These are phyloP conservation scores for Hypolimnas misippus DNA, from an alignment of 2,888 invertebrate genomes.

Conservation along the genomic window DNA sequence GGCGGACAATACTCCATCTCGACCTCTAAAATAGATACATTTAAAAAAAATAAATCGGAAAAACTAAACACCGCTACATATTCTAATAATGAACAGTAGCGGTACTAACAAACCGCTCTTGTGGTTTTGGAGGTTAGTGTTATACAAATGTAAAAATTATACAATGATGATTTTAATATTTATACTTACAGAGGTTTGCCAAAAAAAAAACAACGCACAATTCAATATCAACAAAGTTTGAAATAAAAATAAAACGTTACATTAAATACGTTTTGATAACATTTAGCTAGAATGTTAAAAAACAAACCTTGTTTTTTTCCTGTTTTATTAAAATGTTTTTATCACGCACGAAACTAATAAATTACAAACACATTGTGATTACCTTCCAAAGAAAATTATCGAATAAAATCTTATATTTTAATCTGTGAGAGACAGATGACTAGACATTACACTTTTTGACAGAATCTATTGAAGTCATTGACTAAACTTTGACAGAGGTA, in stretches of 20 bases:
- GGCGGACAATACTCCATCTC: constrained; percentile 91
- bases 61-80: background rate
- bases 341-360: constrained; percentile 45
- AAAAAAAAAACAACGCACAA: constrained; percentile 28
- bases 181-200: constrained; percentile 27
- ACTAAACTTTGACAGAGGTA: too few species aligned
- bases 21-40: constrained; percentile 31
- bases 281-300: background rate
- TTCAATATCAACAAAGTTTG: constrained; percentile 16
- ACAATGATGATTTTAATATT: background rate
- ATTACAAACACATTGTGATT: constrained; percentile 15
- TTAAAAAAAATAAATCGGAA: background rate
- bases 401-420: constrained; percentile 14
- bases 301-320: background rate
- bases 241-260: constrained; percentile 37
- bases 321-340: constrained; percentile 52
- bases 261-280: background rate
- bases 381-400: constrained; percentile 24
- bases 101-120: background rate
- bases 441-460: constrained; percentile 26
- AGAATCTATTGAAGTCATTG: background rate
- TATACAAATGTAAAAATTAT: background rate
- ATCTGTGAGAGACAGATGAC: constrained; percentile 23
- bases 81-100: background rate
- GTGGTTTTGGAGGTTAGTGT: background rate